Percentiles rank a stretch among this genome's conserved stretches.
These are phyloP conservation scores for Entomyzon cyanotis DNA, from an alignment of 2,113 vertebrate genomes.

Conservation along the genomic window DNA sequence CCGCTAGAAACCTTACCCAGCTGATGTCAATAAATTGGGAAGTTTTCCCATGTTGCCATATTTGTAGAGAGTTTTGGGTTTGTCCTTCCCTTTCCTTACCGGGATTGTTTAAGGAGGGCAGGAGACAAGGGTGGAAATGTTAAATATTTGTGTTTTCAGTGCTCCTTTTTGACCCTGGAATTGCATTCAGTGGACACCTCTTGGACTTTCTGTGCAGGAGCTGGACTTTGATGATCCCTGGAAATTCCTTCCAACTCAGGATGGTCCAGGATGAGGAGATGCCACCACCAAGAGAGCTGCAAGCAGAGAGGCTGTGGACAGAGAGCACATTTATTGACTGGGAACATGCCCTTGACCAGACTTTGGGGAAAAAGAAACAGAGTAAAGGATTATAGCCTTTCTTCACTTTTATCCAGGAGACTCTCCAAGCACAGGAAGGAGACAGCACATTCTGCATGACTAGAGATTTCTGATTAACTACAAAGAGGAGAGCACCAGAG, in stretches of 20 bases:
- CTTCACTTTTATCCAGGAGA: background rate
- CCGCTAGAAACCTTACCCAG: background rate
- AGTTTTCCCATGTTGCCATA: background rate
- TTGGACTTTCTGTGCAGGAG: background rate
- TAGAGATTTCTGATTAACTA: background rate
- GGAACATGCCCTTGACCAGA: background rate
- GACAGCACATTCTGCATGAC: background rate
- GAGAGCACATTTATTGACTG: background rate
- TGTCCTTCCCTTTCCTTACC: background rate
- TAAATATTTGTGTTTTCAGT: background rate
- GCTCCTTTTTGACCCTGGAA: background rate
- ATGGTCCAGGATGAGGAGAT: background rate
- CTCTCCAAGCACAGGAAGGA: background rate
- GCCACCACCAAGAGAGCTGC: background rate
- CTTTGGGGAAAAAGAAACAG: background rate
- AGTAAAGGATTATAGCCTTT: accelerated
- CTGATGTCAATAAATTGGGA: background rate
- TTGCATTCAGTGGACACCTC: accelerated
- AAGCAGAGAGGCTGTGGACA: background rate
- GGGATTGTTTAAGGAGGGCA: background rate
- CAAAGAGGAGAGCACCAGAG: background rate
- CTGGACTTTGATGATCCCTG: background rate
- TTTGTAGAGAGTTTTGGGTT: background rate
- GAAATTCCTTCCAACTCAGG: background rate
- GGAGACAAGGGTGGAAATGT: background rate